Conservation (phyloP, 2,888 invertebrate species). For the Metacarcinus magister region DNA sequence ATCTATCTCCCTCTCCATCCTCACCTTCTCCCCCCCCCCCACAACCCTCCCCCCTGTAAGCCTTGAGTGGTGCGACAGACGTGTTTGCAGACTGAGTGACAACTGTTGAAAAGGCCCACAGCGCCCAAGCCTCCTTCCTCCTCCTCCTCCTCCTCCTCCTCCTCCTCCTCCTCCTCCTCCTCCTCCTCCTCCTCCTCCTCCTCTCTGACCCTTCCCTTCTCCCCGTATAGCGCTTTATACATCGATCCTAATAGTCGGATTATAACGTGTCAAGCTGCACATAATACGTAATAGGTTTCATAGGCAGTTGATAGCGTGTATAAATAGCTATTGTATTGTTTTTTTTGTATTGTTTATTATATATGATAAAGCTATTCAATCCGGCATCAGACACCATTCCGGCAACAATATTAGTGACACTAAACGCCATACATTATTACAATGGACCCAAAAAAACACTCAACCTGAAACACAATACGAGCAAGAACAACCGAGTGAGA, state of each 20-base stretch:
- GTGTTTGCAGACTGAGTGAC: conserved; percentile 66
- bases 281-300: neutral
- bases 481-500: neutral
- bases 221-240: neutral
- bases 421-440: neutral
- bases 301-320: neutral
- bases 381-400: neutral
- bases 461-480: neutral
- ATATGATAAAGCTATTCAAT: neutral
- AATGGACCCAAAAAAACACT: neutral
- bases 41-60: neutral
- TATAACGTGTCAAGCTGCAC: neutral
- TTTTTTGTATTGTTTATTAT: too few relatives aligned
- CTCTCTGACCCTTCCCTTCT: too few relatives aligned
- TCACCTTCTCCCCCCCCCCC: neutral
- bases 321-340: too few relatives aligned
- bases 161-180: too few relatives aligned
- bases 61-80: conserved; percentile 17
- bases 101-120: neutral
- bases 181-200: too few relatives aligned
- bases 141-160: neutral
- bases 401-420: neutral
- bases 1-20: neutral
- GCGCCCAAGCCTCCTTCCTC: neutral
- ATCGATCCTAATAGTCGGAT: neutral